These are phyloP conservation scores for Entomobrya multifasciata DNA, from an alignment of 2,888 invertebrate genomes.

Conservation along the genomic window DNA sequence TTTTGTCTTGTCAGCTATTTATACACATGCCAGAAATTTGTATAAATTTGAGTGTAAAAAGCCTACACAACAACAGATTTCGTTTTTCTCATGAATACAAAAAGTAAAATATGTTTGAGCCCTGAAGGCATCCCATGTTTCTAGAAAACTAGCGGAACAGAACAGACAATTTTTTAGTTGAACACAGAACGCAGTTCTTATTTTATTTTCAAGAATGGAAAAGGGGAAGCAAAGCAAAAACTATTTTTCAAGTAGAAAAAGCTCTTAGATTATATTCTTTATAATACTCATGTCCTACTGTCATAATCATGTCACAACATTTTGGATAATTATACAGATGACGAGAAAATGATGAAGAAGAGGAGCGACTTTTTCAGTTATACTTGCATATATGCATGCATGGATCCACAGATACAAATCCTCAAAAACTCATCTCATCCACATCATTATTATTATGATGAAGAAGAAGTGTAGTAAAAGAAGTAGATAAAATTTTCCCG, in stretches of 20 bases:
- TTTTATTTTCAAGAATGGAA: not conserved
- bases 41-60: not conserved
- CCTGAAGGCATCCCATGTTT: constrained; percentile 33
- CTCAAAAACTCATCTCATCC: not conserved
- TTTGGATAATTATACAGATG: constrained; percentile 55
- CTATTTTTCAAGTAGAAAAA: not conserved
- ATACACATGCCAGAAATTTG: not conserved
- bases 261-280: not conserved
- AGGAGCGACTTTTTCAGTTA: too few species aligned
- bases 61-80: not conserved
- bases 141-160: not conserved
- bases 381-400: not conserved
- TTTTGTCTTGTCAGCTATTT: constrained; percentile 9
- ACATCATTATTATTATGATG: constrained; percentile 36
- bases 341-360: too few species aligned
- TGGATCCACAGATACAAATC: not conserved
- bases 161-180: too few species aligned
- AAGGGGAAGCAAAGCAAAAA: not conserved
- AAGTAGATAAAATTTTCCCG: constrained; percentile 34
- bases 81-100: not conserved
- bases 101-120: not conserved
- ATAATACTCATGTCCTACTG: constrained; percentile 6
- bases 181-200: not conserved
- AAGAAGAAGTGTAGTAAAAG: constrained; percentile 7
- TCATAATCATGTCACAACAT: constrained; percentile 69